Evolutionary conservation across 2,113 vertebrate genomes (phyloP).

Genomic region (Mustela lutreola): DNA sequence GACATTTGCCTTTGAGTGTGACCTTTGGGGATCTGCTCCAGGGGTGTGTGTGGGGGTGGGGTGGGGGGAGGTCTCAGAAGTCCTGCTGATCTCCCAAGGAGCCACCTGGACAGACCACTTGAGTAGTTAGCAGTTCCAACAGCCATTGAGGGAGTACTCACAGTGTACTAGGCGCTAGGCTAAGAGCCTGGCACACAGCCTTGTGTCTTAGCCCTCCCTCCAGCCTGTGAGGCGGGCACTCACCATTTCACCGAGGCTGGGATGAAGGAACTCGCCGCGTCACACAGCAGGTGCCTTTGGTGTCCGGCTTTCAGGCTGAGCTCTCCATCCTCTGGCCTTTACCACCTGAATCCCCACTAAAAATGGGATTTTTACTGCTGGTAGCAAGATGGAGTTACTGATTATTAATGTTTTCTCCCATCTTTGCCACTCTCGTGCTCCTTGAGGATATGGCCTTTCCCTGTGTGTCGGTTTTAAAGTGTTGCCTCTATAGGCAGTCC

Average conservation of each 20-base stretch:
- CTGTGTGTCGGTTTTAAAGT: background rate
- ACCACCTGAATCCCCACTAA: background rate
- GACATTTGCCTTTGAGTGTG: background rate
- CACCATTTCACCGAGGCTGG: background rate
- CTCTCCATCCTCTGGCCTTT: background rate
- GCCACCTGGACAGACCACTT: background rate
- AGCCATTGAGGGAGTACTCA: background rate
- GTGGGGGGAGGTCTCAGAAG: background rate
- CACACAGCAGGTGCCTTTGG: background rate
- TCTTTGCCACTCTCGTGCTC: background rate
- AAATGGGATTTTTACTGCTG: background rate
- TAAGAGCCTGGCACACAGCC: background rate
- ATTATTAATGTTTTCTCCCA: background rate
- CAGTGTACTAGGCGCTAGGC: background rate
- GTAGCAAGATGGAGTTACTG: background rate
- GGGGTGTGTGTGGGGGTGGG: too few relatives aligned
- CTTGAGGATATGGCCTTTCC: background rate
- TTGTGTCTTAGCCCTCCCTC: background rate
- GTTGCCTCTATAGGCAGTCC: background rate
- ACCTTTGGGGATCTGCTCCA: background rate
- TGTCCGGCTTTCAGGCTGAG: background rate
- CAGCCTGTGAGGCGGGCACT: background rate
- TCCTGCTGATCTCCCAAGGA: background rate
- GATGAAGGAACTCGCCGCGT: background rate
- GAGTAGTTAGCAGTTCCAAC: background rate